These are phyloP conservation scores for Shargacucullia verbasci DNA, from an alignment of 2,888 invertebrate species.

Conservation along the genomic window DNA sequence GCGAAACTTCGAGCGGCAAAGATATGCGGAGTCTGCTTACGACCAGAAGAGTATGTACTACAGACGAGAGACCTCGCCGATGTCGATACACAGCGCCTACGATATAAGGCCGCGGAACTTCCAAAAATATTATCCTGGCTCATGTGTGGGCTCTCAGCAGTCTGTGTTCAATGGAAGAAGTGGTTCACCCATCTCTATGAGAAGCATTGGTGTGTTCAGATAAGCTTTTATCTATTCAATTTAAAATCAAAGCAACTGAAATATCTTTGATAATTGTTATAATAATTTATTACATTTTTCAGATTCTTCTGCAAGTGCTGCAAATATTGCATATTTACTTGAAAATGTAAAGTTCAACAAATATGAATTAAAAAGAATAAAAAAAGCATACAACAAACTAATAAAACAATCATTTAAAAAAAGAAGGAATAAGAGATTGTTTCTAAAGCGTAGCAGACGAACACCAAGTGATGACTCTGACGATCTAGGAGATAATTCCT, in stretches of 20 bases:
- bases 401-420: constrained; percentile 66
- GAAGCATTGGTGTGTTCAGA: constrained; percentile 73
- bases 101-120: constrained; percentile 63
- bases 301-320: constrained; percentile 75
- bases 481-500: constrained; percentile 77
- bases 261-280: no score
- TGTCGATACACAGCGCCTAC: constrained; percentile 63
- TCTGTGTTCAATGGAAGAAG: constrained; percentile 71
- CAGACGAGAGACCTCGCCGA: constrained; percentile 65
- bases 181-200: constrained; percentile 75
- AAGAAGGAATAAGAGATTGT: constrained; percentile 65
- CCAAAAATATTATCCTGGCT: constrained; percentile 58
- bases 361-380: constrained; percentile 70
- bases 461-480: constrained; percentile 75
- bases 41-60: constrained; percentile 67
- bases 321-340: constrained; percentile 71
- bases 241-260: not conserved
- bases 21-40: constrained; percentile 60
- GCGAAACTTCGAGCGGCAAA: constrained; percentile 62
- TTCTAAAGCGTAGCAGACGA: constrained; percentile 63
- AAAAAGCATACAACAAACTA: constrained; percentile 68
- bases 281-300: constrained; percentile 42
- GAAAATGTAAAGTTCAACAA: constrained; percentile 70
- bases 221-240: not conserved
- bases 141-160: constrained; percentile 59